Evolutionary conservation across 2,113 vertebrate species (phyloP).

Genomic region (Aegithalos caudatus): DNA sequence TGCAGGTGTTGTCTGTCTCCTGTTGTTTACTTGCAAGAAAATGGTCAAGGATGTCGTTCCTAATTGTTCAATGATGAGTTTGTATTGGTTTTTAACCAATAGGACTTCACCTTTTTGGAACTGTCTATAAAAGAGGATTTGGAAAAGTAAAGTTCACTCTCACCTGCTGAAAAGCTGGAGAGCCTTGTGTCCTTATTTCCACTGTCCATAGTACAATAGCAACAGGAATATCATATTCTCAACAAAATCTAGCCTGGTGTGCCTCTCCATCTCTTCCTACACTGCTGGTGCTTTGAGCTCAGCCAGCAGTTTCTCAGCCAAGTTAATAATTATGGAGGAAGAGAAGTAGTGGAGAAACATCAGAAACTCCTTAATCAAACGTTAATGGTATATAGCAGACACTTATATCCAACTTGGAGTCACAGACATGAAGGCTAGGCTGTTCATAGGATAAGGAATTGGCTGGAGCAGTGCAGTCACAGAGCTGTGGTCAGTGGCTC

Average conservation of each 20-base stretch:
- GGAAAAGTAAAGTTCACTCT: no score
- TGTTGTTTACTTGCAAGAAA: no score
- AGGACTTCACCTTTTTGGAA: no score
- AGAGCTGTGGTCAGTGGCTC: background rate
- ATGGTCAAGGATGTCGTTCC: no score
- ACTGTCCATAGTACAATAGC: no score
- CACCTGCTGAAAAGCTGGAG: no score
- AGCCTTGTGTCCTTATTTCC: no score
- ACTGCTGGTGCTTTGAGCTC: background rate
- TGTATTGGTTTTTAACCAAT: no score
- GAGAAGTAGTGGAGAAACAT: background rate
- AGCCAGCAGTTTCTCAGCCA: background rate
- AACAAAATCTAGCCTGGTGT: background rate
- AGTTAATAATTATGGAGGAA: background rate
- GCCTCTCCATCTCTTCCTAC: background rate
- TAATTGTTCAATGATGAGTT: no score
- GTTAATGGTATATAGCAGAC: background rate
- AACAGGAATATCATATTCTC: background rate
- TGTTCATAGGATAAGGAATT: background rate
- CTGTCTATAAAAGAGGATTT: no score
- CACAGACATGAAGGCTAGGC: background rate
- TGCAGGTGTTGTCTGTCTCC: no score
- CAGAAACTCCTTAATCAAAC: background rate
- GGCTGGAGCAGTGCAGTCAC: background rate
- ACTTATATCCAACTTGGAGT: background rate